phyloP scores from a whole-genome alignment of 2,888 invertebrate genomes.

The Macrophya alboannulata region DNA sequence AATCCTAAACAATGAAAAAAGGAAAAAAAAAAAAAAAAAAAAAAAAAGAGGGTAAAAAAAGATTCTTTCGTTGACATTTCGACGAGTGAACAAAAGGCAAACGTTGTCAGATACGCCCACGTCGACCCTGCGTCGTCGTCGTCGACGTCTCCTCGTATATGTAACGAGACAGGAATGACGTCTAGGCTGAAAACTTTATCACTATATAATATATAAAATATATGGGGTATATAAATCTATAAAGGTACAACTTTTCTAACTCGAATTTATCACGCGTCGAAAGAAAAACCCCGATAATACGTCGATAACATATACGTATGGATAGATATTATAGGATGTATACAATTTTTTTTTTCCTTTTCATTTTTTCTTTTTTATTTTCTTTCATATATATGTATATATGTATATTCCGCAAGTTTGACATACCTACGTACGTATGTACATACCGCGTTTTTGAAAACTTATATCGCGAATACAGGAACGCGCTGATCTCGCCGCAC shows the following conservation, averaged over 20 bases:
- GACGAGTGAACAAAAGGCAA: slow-evolving; percentile 22
- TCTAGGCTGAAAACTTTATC: background rate
- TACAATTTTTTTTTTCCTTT: background rate
- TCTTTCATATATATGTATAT: background rate
- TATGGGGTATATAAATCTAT: no score
- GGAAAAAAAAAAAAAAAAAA: background rate
- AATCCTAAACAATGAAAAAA: background rate
- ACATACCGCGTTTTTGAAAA: background rate
- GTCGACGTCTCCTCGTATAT: background rate
- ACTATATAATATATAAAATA: background rate
- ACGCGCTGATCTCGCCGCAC: background rate
- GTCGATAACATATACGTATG: background rate
- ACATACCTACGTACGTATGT: background rate
- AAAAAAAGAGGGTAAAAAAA: background rate
- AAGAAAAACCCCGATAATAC: slow-evolving; percentile 4
- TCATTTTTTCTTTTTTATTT: background rate
- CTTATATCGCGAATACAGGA: background rate
- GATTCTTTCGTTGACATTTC: slow-evolving; percentile 7
- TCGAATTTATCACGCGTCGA: slow-evolving; percentile 11
- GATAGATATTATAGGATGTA: no score
- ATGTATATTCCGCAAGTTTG: background rate
- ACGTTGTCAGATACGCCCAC: background rate
- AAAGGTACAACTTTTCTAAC: background rate
- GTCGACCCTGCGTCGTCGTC: background rate
- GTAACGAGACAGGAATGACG: slow-evolving; percentile 15